Evolutionary conservation across 2,888 invertebrate species (phyloP), one percentile per base, ranked within the genome.

Genomic region (Drosophila mulleri): DNA sequence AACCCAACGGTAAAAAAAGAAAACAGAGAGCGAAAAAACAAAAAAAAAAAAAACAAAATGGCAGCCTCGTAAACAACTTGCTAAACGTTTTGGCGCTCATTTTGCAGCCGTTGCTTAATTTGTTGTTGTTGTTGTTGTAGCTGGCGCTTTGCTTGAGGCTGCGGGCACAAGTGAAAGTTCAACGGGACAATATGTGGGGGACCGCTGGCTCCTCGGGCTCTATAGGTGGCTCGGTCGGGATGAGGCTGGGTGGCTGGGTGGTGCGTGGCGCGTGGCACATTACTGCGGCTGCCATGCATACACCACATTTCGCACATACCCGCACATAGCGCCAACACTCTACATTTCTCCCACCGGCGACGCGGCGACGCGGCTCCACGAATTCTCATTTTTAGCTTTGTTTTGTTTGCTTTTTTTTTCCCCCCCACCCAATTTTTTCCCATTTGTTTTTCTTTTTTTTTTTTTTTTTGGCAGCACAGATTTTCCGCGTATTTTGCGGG

Each of bases 81-180:
- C 88, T 85, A 84, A 84, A 84, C 87, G 82, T 84, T 83, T 83
- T 80, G 83, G 78, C 85, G 83, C 80, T 83, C 83, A 87, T 87
- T 83, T 83, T 71, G 88, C 83, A 83, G 88, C 82, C 82, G 83
- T 80, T 87, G 83, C 80, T 87, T 83, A 87, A 84, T 84, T 87
- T 80, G 2, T 18, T 20, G 42, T 20, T 42, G 42, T 32, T 50
- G 50, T 14, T 50, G 32, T 11, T 50, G 32, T 32, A 18, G 52
- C 18, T 52, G 52, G 35, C 14, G 52, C 52, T 52, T 52, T 50
- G 78, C 87, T 71, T 75, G 66, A 68, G 82, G 86, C 74, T 66
- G 52, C 47, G 65, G 67, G 75, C 88, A 69, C 70, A 83, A 83
- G 88, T 87, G 88, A 83, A 83, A 83, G 88, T 88, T 80, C 70